A percentile compares a stretch with the other conserved stretches of the same genome.
Conservation (phyloP, 2,113 vertebrate species). For the Uria aalge region DNA sequence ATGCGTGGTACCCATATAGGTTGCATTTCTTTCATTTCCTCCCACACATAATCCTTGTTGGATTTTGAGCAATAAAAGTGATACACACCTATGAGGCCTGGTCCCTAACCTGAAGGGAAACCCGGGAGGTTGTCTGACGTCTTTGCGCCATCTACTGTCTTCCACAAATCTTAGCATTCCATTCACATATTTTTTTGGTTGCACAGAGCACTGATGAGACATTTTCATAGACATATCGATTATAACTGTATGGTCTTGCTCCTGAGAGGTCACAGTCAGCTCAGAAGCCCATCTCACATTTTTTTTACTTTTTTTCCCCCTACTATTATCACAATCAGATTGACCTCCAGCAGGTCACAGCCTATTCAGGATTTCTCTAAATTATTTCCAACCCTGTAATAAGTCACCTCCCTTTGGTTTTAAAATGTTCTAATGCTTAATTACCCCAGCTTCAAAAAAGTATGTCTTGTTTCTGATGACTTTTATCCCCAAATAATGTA, state of each 20-base stretch:
- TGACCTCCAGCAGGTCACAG: background rate
- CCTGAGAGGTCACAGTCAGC: background rate
- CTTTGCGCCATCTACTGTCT: slow-evolving; percentile 12
- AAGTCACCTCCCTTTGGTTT: background rate
- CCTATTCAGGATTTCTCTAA: background rate
- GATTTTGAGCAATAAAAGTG: background rate
- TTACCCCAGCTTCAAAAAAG: background rate
- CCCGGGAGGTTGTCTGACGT: rapidly evolving
- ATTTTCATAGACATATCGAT: background rate
- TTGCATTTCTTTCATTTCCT: background rate
- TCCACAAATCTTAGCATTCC: background rate
- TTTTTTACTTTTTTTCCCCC: too few species aligned
- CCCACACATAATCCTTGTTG: background rate
- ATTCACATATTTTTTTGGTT: background rate
- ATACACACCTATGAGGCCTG: background rate
- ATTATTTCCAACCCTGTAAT: background rate
- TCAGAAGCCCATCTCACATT: background rate
- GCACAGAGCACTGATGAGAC: background rate
- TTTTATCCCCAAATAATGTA: background rate
- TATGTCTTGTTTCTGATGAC: background rate
- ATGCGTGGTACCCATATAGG: background rate
- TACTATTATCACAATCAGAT: background rate
- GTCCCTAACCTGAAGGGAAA: background rate
- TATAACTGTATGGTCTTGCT: background rate
- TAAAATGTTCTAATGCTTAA: background rate